Evolutionary conservation across 2,113 vertebrate species (phyloP).

Genomic region (Theristicus caerulescens): DNA sequence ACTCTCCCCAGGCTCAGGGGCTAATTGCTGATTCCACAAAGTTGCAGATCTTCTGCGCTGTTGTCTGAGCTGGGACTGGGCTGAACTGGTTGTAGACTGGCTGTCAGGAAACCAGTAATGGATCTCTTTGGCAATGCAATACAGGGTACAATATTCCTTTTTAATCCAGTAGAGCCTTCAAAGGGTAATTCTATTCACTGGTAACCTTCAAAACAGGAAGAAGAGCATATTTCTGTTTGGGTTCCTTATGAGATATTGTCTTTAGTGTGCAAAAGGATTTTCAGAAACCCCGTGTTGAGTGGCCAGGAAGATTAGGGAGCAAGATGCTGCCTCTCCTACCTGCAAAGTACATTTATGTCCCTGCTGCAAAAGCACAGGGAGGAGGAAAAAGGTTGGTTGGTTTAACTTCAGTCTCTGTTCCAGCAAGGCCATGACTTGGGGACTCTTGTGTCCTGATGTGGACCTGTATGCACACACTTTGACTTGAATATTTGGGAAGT

Average conservation of each 20-base stretch:
- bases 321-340: neutral
- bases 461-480: neutral
- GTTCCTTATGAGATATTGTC: neutral
- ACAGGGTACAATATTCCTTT: neutral
- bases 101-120: neutral
- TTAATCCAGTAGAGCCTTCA: neutral
- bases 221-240: neutral
- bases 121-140: neutral
- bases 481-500: neutral
- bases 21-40: slow-evolving; percentile 35
- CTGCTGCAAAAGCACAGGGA: neutral
- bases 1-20: neutral
- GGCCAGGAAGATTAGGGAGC: neutral
- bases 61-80: neutral
- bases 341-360: neutral
- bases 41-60: neutral
- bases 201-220: neutral
- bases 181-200: neutral
- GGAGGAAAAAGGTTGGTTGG: neutral
- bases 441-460: neutral
- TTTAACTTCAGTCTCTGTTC: neutral
- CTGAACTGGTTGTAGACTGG: neutral
- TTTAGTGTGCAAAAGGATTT: neutral
- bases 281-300: neutral
- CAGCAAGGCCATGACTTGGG: neutral